phyloP scores from a whole-genome alignment of 1,140 invertebrate genomes.

The Drosophila santomea region DNA sequence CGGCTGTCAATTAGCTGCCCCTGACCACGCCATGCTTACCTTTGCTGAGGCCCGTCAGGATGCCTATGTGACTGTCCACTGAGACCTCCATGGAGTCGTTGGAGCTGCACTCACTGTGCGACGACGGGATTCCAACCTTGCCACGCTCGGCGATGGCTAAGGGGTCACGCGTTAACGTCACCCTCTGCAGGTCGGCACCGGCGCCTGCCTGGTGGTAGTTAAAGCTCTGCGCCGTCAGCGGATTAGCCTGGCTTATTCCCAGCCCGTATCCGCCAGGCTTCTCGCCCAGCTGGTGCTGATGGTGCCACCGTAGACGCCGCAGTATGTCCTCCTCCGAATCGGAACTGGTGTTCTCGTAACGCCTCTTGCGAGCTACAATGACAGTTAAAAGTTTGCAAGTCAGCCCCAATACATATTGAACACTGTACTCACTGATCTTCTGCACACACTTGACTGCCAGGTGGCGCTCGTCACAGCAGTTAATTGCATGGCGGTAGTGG shows the following conservation, averaged over 20 bases:
- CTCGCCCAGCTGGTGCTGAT: slow-evolving; percentile 64
- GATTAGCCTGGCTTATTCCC: slow-evolving; percentile 64
- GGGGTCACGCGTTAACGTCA: slow-evolving; percentile 79
- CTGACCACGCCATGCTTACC: slow-evolving; percentile 43
- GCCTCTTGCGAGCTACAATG: slow-evolving; percentile 74
- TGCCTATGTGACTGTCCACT: slow-evolving; percentile 81
- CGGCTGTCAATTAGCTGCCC: slow-evolving; percentile 4
- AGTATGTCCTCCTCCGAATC: slow-evolving; percentile 92
- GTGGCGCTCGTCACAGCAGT: slow-evolving; percentile 87
- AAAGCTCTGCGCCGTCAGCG: slow-evolving; percentile 67
- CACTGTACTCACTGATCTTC: slow-evolving; percentile 84
- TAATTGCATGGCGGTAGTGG: slow-evolving; percentile 86
- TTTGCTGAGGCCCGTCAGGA: slow-evolving; percentile 82
- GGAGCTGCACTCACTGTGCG: slow-evolving; percentile 84
- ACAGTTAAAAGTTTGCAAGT: not conserved
- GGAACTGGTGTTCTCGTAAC: slow-evolving; percentile 87
- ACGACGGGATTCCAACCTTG: slow-evolving; percentile 84
- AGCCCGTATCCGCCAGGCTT: slow-evolving; percentile 74
- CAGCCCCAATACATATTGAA: not conserved
- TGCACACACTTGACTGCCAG: slow-evolving; percentile 85
- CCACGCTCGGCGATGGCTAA: slow-evolving; percentile 81
- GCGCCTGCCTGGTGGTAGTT: slow-evolving; percentile 71
- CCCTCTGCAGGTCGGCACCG: slow-evolving; percentile 71
- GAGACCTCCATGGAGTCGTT: slow-evolving; percentile 83
- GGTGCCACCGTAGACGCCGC: slow-evolving; percentile 86